A percentile compares a stretch with the other conserved stretches of the same genome.
Evolutionary conservation across 2,888 invertebrate species (phyloP).

Genomic region (Pegoplata infirma): DNA sequence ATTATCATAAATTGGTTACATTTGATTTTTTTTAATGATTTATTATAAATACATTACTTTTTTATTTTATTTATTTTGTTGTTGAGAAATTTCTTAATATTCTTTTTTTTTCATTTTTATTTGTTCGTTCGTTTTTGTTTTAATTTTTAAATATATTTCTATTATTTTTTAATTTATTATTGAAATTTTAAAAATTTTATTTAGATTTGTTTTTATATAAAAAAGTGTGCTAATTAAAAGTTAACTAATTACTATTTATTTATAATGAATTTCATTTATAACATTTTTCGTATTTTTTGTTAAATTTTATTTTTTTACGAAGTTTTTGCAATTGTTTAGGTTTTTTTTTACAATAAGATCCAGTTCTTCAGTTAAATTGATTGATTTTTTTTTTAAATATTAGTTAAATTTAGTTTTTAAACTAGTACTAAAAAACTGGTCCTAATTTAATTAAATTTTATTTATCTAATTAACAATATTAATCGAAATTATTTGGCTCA

Average conservation of each 20-base stretch:
- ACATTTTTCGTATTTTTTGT: conserved; percentile 33
- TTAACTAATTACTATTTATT: conserved; percentile 50
- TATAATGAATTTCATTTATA: conserved; percentile 50
- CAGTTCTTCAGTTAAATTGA: conserved; percentile 35
- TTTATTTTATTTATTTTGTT: conserved; percentile 8
- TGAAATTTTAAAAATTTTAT: conserved; percentile 35
- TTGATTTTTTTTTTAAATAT: background rate
- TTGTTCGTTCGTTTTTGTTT: conserved; percentile 22
- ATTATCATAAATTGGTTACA: conserved; percentile 56
- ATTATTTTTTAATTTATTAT: conserved; percentile 34
- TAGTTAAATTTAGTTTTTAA: conserved; percentile 18
- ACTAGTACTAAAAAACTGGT: conserved; percentile 40
- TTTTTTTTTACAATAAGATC: conserved; percentile 60
- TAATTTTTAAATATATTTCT: conserved; percentile 28
- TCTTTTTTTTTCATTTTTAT: conserved; percentile 8
- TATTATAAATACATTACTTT: background rate
- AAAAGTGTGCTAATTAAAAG: conserved; percentile 64
- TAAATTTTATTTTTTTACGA: conserved; percentile 15
- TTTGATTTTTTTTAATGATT: conserved; percentile 17
- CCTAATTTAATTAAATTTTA: conserved; percentile 28
- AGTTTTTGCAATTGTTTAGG: background rate
- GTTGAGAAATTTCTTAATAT: conserved; percentile 16
- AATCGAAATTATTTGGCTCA: conserved; percentile 66
- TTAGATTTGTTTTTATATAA: conserved; percentile 59
- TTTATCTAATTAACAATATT: conserved; percentile 56